Conservation (phyloP, 2,888 invertebrate species). For the Agrochola circellaris region DNA sequence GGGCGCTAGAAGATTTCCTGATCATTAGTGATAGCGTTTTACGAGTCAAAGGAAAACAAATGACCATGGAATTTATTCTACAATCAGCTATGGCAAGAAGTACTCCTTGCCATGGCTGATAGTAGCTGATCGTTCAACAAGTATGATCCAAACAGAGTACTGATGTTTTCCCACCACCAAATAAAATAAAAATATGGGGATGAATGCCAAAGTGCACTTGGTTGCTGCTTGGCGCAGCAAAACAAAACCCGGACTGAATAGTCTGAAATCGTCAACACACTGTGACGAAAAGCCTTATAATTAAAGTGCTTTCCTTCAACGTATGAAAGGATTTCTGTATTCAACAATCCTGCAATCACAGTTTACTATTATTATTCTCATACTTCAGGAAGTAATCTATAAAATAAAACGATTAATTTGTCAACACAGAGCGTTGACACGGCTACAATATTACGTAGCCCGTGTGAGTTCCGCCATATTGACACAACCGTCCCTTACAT, state of each 20-base stretch:
- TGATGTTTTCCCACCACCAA: background rate
- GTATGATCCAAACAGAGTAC: background rate
- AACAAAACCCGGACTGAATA: background rate
- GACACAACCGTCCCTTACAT: constrained; percentile 22
- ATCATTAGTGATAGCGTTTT: background rate
- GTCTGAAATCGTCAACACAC: background rate
- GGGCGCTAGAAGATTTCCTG: too few relatives aligned
- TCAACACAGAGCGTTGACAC: background rate
- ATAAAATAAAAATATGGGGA: background rate
- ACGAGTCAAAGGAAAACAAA: background rate
- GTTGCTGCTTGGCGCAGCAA: background rate
- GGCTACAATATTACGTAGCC: background rate
- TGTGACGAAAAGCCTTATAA: background rate
- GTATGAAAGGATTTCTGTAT: background rate
- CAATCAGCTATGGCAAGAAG: background rate
- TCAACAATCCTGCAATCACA: background rate
- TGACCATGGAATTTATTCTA: background rate
- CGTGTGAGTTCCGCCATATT: constrained; percentile 32
- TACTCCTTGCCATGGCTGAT: too few relatives aligned
- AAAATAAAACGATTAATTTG: background rate
- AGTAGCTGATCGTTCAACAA: background rate
- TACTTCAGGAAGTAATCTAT: constrained; percentile 7
- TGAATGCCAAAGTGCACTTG: background rate
- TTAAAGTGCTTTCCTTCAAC: background rate
- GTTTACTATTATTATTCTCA: background rate